A percentile compares a stretch with the other conserved stretches of the same genome.
Conservation (phyloP, 2,888 invertebrate species). For the Scrobipalpa costella region DNA sequence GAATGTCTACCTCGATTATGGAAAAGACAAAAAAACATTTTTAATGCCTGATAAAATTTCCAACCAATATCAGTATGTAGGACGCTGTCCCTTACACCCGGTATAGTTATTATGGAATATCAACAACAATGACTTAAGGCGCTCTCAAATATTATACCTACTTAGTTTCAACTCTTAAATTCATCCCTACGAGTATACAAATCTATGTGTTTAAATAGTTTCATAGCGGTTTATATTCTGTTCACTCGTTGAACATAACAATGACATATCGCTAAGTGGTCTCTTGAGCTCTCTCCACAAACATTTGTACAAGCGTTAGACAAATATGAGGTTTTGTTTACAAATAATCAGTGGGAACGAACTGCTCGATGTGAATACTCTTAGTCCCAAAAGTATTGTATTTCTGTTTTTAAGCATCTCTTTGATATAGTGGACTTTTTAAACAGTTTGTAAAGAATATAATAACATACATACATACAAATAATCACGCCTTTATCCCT, state of each 20-base stretch:
- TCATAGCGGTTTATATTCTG: slow-evolving; percentile 20
- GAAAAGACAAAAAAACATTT: no score
- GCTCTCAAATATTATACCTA: no score
- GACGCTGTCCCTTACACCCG: no score
- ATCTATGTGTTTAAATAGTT: background rate
- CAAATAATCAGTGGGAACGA: slow-evolving; percentile 64
- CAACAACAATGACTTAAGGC: no score
- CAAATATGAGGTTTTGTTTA: slow-evolving; percentile 53
- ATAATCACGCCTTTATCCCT: no score
- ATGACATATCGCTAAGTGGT: slow-evolving; percentile 66
- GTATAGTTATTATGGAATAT: no score
- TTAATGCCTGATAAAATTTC: no score
- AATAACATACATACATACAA: no score
- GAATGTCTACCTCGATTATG: no score
- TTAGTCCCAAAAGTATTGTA: slow-evolving; percentile 1
- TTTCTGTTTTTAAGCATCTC: slow-evolving; percentile 13
- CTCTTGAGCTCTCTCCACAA: slow-evolving; percentile 63
- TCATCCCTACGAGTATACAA: background rate
- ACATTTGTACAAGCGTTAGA: slow-evolving; percentile 62
- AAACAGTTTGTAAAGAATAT: no score
- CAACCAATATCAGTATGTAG: no score
- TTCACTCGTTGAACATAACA: slow-evolving; percentile 54
- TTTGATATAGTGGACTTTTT: background rate
- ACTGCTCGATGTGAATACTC: slow-evolving; percentile 33
- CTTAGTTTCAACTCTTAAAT: no score